Conservation (phyloP, 2,888 invertebrate species). For the Nomada lathburiana region DNA sequence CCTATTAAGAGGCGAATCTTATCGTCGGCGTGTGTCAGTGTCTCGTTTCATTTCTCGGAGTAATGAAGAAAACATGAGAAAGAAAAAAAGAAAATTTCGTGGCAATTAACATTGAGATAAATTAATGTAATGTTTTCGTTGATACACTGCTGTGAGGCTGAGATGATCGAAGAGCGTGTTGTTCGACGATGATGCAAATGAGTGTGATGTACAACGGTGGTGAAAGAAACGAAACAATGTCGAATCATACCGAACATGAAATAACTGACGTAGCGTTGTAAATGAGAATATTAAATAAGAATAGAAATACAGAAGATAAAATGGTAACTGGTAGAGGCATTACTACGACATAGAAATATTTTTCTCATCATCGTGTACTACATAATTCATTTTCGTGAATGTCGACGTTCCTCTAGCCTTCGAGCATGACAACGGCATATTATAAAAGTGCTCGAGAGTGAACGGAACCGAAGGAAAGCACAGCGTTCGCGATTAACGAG, state of each 20-base stretch:
- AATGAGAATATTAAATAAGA: background rate
- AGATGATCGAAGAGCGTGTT: too few relatives aligned
- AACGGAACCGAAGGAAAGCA: background rate
- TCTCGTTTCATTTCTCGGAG: too few relatives aligned
- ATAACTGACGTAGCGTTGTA: conserved; percentile 12
- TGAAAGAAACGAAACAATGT: background rate
- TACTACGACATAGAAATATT: conserved; percentile 52
- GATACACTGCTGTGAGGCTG: too few relatives aligned
- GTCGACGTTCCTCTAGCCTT: conserved; percentile 16
- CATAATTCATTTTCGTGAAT: conserved; percentile 36
- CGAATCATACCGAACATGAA: background rate
- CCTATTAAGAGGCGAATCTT: background rate
- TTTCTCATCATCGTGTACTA: conserved; percentile 46
- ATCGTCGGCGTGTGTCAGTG: too few relatives aligned
- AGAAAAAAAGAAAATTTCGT: too few relatives aligned
- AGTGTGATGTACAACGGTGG: background rate
- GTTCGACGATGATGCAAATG: background rate
- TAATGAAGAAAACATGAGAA: too few relatives aligned
- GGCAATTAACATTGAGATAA: too few relatives aligned
- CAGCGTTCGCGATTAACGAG: conserved; percentile 28
- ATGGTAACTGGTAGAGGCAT: conserved; percentile 34
- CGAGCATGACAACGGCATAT: conserved; percentile 10
- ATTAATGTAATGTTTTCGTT: too few relatives aligned
- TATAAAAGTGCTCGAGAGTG: background rate
- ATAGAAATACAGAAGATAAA: background rate